Conservation (phyloP, 2,113 vertebrate genomes). For the Chelonoidis abingdonii region DNA sequence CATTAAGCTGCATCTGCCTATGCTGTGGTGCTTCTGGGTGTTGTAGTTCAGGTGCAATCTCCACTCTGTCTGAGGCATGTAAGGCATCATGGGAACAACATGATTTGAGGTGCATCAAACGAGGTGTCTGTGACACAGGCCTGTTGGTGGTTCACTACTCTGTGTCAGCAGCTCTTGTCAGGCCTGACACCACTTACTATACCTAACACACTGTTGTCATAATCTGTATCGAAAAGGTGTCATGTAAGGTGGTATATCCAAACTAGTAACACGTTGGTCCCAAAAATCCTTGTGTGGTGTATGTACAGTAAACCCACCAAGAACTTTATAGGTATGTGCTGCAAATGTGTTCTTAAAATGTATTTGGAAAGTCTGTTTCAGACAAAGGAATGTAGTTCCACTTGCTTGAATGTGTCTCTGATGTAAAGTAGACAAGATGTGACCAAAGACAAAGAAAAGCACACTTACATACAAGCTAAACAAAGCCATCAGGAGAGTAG, state of each 20-base stretch:
- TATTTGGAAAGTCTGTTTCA: neutral
- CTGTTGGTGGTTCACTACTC: neutral
- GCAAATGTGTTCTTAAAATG: neutral
- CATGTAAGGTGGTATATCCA: neutral
- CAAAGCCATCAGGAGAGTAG: neutral
- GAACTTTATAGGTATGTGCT: neutral
- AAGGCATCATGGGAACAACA: neutral
- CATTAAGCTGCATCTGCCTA: neutral
- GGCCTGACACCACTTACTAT: neutral
- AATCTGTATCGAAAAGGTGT: neutral
- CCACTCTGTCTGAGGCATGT: neutral
- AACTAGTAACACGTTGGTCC: neutral
- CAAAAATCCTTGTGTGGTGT: neutral
- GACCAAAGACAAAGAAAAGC: neutral
- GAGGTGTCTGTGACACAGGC: neutral
- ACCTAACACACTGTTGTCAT: neutral
- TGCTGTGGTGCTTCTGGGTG: neutral
- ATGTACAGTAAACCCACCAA: neutral
- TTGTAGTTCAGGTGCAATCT: neutral
- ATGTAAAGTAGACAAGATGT: neutral
- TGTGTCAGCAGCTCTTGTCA: neutral
- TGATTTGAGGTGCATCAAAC: neutral
- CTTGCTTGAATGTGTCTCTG: neutral
- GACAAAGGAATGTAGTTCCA: neutral
- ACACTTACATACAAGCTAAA: neutral